Percentiles rank a stretch among this genome's conserved stretches.
Conservation (phyloP, 2,888 invertebrate species). For the Euzetes globulus region DNA sequence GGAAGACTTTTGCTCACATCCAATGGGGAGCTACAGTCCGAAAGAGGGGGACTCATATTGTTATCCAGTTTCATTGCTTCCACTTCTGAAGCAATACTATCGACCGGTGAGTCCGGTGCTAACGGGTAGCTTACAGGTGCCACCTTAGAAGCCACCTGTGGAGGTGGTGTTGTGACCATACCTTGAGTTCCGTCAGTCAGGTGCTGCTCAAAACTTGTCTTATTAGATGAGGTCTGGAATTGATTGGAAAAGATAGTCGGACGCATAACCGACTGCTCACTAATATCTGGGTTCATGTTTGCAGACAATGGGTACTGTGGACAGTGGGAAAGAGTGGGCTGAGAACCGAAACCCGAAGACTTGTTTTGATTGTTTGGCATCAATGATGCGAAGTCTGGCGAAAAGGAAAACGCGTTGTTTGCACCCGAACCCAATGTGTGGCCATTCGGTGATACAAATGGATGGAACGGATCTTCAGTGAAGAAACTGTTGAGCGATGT, state of each 20-base stretch:
- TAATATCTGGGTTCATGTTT: background rate
- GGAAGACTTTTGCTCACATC: slow-evolving; percentile 37
- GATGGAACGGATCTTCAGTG: slow-evolving; percentile 48
- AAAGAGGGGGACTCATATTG: slow-evolving; percentile 20
- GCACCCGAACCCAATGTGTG: background rate
- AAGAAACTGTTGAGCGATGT: slow-evolving; percentile 58
- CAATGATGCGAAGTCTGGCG: slow-evolving; percentile 39
- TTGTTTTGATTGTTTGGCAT: slow-evolving; percentile 33
- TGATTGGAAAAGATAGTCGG: background rate
- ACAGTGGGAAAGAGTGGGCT: slow-evolving; percentile 32
- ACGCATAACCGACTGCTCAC: background rate
- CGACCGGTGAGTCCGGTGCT: slow-evolving; percentile 41
- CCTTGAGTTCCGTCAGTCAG: background rate
- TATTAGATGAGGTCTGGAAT: background rate
- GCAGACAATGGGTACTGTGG: background rate
- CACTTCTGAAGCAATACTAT: slow-evolving; percentile 40
- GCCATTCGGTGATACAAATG: slow-evolving; percentile 28
- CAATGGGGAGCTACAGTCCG: slow-evolving; percentile 37
- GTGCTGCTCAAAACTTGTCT: background rate
- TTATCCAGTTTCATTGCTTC: slow-evolving; percentile 39
- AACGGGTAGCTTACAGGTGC: slow-evolving; percentile 29
- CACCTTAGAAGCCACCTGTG: background rate
- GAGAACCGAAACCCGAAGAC: slow-evolving; percentile 31
- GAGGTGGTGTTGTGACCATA: slow-evolving; percentile 17
- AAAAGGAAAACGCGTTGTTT: slow-evolving; percentile 37